These are phyloP conservation scores for Pseudomyrmex sp. DNA, from an alignment of 1,140 invertebrate genomes.

Conservation along the genomic window DNA sequence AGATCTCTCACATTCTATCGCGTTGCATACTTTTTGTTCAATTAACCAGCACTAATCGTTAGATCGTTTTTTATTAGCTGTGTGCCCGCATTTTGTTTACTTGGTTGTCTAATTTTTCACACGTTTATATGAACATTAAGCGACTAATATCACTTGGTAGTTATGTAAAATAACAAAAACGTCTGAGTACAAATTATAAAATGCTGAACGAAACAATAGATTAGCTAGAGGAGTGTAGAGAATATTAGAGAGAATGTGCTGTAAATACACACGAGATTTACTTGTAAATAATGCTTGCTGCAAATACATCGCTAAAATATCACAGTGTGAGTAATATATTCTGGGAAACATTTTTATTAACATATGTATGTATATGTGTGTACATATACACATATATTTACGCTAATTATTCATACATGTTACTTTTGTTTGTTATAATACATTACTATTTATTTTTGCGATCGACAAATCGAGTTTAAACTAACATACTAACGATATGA, in stretches of 20 bases:
- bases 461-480: neutral
- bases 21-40: conserved; percentile 38
- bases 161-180: conserved; percentile 34
- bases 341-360: conserved; percentile 16
- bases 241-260: conserved; percentile 3
- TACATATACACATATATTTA: neutral
- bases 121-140: conserved; percentile 21
- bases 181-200: conserved; percentile 2
- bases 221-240: conserved; percentile 48
- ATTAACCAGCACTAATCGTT: conserved; percentile 64
- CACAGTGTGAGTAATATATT: conserved; percentile 25
- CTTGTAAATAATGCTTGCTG: conserved; percentile 33
- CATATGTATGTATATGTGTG: neutral
- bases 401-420: neutral
- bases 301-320: conserved; percentile 35
- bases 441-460: conserved; percentile 11
- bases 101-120: conserved; percentile 15
- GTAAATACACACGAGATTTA: conserved; percentile 15
- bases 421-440: neutral
- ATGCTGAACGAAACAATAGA: conserved; percentile 2
- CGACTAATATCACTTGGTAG: conserved; percentile 39
- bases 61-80: conserved; percentile 34
- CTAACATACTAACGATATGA: conserved; percentile 11
- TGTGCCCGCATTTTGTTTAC: conserved; percentile 2
- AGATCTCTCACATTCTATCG: conserved; percentile 43